phyloP scores from a whole-genome alignment of 2,113 vertebrate species.

The Antechinus stuartii region DNA sequence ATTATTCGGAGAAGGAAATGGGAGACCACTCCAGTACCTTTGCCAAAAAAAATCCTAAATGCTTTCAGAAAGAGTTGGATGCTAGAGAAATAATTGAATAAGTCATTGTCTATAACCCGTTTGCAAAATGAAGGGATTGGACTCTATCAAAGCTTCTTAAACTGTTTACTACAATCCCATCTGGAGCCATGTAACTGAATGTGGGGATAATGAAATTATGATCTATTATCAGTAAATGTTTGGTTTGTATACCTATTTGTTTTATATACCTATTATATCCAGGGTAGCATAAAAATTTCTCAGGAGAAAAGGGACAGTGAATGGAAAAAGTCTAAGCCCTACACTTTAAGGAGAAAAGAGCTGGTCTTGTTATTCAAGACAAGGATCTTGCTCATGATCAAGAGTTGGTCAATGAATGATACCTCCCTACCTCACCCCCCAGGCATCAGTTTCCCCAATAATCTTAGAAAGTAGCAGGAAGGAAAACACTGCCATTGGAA shows the following conservation, averaged over 20 bases:
- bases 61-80: neutral
- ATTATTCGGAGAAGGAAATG: neutral
- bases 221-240: too few relatives aligned
- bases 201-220: too few relatives aligned
- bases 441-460: neutral
- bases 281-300: too few relatives aligned
- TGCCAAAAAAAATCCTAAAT: neutral
- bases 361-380: neutral
- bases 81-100: neutral
- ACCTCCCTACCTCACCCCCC: neutral
- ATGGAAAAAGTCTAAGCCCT: too few relatives aligned
- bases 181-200: too few relatives aligned
- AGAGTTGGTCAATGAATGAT: neutral
- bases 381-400: neutral
- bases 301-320: too few relatives aligned
- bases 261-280: too few relatives aligned
- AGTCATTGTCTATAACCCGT: neutral
- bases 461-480: neutral
- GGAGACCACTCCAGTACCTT: neutral
- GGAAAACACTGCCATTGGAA: neutral
- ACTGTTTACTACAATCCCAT: too few relatives aligned
- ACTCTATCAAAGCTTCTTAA: neutral
- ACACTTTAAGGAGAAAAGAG: neutral
- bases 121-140: neutral
- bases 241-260: too few relatives aligned